Evolutionary conservation across 2,113 vertebrate genomes (phyloP).

Genomic region (Hystrix brachyura): DNA sequence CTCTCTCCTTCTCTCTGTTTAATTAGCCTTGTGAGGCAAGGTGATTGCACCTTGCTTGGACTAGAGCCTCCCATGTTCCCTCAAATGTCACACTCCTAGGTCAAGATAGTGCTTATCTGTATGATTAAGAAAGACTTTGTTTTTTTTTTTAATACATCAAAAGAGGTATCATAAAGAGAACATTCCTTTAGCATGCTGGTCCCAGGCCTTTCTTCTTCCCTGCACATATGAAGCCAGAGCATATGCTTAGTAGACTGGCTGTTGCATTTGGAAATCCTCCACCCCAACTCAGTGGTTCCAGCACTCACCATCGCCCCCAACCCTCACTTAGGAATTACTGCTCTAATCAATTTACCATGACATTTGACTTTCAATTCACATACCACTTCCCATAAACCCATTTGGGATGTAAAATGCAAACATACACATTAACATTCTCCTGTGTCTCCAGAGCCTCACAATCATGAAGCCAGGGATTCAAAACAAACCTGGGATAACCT

Average conservation of each 20-base stretch:
- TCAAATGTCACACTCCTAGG: background rate
- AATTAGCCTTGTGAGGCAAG: background rate
- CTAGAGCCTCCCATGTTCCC: background rate
- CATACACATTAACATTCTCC: background rate
- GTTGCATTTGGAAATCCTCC: background rate
- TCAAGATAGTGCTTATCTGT: background rate
- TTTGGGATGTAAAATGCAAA: background rate
- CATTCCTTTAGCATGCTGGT: fast-evolving
- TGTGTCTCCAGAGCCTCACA: background rate
- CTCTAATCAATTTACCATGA: background rate
- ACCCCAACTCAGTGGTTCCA: background rate
- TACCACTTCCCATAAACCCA: background rate
- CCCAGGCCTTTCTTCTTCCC: background rate
- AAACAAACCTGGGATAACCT: background rate
- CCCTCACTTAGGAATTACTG: background rate
- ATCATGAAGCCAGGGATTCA: background rate
- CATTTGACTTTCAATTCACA: background rate
- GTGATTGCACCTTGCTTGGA: background rate
- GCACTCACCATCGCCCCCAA: background rate
- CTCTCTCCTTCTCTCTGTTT: background rate
- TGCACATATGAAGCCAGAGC: background rate
- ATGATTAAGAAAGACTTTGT: background rate
- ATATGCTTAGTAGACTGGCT: background rate
- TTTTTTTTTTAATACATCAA: background rate
- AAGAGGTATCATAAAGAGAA: background rate